Evolutionary conservation across 1,140 invertebrate species (phyloP), one percentile per base, ranked within the genome.

Genomic region (Plutomurus gul): DNA sequence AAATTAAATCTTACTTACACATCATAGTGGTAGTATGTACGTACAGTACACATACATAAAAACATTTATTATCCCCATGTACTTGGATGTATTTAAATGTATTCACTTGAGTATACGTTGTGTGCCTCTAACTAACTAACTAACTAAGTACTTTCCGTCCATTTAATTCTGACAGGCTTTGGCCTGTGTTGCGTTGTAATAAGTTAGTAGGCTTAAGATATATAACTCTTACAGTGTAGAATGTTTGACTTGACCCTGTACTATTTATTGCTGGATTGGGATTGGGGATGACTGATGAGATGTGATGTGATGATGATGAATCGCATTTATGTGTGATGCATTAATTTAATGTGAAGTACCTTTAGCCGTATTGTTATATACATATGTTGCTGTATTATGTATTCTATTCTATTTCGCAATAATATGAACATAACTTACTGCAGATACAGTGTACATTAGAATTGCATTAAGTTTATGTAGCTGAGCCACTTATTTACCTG

Each of bases 231-330:
- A 43, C n/a, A 43, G n/a, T 13, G 2, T 13, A n/a, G 39, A n/a
- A 3, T 43, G 39, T 13, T 10, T 16, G 16, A 4, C 27, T 65
- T 65, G 56, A 30, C 56, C 56, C 30, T 65, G 56, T 33, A 33
- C 56, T 36, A 65, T 65, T 65, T 65, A 65, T 65, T 65, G 30
- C 7, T 36, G 8, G 13, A 65, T 43, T 43, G 39, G 39, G n/a
- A n/a, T 11, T 65, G 56, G 11, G 56, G 11, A 43, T 43, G n/a
- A n/a, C 13, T 65, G 56, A n/a, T 25, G 11, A 43, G 11, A 43
- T 43, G 2, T 65, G 56, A 65, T 65, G 56, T 65, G 56, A 65
- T 65, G 56, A 65, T 65, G 56, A 65, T 65, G 56, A 65, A 65
- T 65, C 25, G 56, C 27, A 33, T 33, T 65, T 65, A 30, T 36